Evolutionary conservation across 2,797 vertebrate species (phyloP), one percentile per base, ranked within the genome.

Genomic region (Pseudomugil tenellus): DNA sequence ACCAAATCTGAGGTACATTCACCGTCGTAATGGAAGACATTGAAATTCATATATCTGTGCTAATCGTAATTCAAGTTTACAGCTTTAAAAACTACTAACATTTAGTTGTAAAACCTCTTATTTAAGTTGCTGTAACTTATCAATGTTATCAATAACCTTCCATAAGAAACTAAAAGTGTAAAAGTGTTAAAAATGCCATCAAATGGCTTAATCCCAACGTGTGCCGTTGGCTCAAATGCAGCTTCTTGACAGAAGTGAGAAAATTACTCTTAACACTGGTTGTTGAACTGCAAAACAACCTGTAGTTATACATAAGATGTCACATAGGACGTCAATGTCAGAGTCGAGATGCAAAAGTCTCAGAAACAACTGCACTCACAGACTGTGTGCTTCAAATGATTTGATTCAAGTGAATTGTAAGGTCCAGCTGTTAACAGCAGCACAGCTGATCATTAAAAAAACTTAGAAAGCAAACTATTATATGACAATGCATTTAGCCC

Each of bases 1-100:
- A 39, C 74, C 51, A 58, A 63, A 67, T 58, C 10, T 39, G 49
- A 74, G 49, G 53, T 86, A 85, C 86, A 88, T 85, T 86, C 84
- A 77, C 34, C 12, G 65, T 86, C 80, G 67, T 53, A 58, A 63
- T 34, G 72, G 67, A 84, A 82, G 74, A 80, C 68, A 63, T 55
- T 16, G 9, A 32, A 21, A 25, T 32, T 39, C 5, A 60, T 60
- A 6, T 64, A 52, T 76, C 37, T 48, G 28, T n/a, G 34, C 23
- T 34, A 48, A 56, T 61, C 16, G 26, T 31, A 56, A 49, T 49
- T 78, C 31, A 56, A 28, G 62, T 63, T 46, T 34, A 69, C 51
- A 67, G 39, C 29, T 37, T 61, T 6, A 55, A 17, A 32, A 70
- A 59, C n/a, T 49, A 6, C 21, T 69, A 43, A 58, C 21, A 70